Evolutionary conservation across 2,888 invertebrate species (phyloP).

Genomic region (Sarcophaga caerulescens): DNA sequence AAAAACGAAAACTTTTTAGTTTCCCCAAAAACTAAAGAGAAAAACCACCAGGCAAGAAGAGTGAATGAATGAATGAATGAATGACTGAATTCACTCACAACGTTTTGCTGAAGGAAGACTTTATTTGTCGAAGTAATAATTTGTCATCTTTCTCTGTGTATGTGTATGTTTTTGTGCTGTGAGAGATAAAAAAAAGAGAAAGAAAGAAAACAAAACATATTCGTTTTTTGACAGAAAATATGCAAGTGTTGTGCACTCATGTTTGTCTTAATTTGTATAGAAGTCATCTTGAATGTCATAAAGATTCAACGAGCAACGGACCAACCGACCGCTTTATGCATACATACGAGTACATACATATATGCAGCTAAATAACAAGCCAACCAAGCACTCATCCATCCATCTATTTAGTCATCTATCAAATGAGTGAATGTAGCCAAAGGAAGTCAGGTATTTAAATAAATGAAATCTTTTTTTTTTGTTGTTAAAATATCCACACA

Average conservation of each 20-base stretch:
- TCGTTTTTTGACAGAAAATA: slow-evolving; percentile 54
- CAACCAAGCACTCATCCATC: slow-evolving; percentile 33
- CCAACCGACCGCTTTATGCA: background rate
- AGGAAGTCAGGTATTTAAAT: slow-evolving; percentile 1
- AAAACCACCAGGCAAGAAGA: slow-evolving; percentile 12
- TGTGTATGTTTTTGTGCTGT: background rate
- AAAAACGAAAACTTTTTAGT: slow-evolving; percentile 40
- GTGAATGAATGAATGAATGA: no score
- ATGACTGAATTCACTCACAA: slow-evolving; percentile 19
- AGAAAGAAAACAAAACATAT: slow-evolving; percentile 46
- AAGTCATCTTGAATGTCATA: slow-evolving; percentile 62
- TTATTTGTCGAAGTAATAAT: slow-evolving; percentile 48
- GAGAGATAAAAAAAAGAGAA: slow-evolving; percentile 1
- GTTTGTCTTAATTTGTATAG: slow-evolving; percentile 62
- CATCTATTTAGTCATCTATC: slow-evolving; percentile 44
- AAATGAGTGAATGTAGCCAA: slow-evolving; percentile 30
- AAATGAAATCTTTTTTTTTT: slow-evolving; percentile 1
- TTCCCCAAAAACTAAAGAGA: background rate
- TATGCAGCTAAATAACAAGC: slow-evolving; percentile 4
- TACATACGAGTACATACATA: background rate
- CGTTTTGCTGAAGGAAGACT: slow-evolving; percentile 29
- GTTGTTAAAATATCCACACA: no score
- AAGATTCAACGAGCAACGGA: background rate
- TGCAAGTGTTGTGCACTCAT: slow-evolving; percentile 54
- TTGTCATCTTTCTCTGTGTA: slow-evolving; percentile 37